Conservation (phyloP, 2,113 vertebrate species). For the Thryonomys swinderianus region DNA sequence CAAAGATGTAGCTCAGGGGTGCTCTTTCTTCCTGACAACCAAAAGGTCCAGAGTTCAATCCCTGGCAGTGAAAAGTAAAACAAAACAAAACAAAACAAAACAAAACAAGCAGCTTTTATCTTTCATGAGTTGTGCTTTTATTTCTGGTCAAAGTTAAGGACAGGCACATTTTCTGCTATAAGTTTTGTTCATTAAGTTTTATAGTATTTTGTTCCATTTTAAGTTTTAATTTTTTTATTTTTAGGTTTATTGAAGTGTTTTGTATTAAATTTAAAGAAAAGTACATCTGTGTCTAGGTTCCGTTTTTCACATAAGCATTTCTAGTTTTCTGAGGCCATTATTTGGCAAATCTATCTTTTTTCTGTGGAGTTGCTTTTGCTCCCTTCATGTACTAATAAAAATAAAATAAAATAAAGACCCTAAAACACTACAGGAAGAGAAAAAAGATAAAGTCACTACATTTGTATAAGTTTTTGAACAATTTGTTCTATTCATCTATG, state of each 20-base stretch:
- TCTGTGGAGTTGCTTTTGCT: neutral
- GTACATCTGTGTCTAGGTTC: neutral
- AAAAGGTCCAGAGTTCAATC: too few species aligned
- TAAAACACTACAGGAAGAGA: neutral
- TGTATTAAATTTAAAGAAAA: neutral
- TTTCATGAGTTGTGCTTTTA: too few species aligned
- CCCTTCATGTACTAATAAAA: neutral
- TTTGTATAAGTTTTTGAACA: neutral
- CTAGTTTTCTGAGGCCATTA: neutral
- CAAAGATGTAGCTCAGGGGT: too few species aligned
- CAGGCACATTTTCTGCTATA: neutral
- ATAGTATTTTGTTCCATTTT: neutral
- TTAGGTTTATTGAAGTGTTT: neutral
- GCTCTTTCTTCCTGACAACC: too few species aligned
- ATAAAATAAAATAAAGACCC: neutral
- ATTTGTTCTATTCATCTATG: neutral
- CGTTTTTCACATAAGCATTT: neutral
- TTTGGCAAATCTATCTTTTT: neutral
- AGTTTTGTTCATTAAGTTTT: too few species aligned
- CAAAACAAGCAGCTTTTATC: neutral
- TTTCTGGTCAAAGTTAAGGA: neutral
- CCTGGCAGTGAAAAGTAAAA: too few species aligned
- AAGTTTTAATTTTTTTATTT: neutral
- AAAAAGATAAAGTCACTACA: neutral
- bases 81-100: too few species aligned